phyloP scores from a whole-genome alignment of 2,888 invertebrate species.

The Synergus japonicus region DNA sequence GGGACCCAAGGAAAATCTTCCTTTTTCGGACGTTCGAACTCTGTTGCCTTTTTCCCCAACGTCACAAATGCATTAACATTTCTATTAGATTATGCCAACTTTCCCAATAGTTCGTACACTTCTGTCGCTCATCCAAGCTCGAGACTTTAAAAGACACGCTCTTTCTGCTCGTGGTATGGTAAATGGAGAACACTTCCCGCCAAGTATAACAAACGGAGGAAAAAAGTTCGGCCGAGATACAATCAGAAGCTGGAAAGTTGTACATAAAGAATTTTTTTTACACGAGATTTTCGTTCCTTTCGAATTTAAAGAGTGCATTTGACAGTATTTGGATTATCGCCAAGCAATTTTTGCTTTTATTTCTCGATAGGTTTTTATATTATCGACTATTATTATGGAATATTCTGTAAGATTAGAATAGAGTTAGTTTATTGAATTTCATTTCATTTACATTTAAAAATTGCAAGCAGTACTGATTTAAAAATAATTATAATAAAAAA shows the following conservation, averaged over 20 bases:
- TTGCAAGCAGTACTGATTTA: too few relatives aligned
- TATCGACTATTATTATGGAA: too few relatives aligned
- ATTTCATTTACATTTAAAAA: too few relatives aligned
- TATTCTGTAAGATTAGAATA: too few relatives aligned
- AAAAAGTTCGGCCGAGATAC: constrained; percentile 28
- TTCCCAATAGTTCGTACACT: constrained; percentile 35
- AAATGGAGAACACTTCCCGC: constrained; percentile 31
- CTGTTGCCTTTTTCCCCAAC: constrained; percentile 3
- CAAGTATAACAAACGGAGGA: constrained; percentile 33
- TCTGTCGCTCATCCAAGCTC: constrained; percentile 39
- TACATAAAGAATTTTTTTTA: constrained; percentile 26
- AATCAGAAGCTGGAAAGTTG: constrained; percentile 37
- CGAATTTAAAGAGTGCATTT: background rate
- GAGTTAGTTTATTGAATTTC: too few relatives aligned
- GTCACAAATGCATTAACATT: constrained; percentile 34
- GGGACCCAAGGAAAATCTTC: background rate
- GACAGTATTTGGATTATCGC: background rate
- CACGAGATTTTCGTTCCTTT: background rate
- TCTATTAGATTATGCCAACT: constrained; percentile 40
- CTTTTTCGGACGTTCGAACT: constrained; percentile 16
- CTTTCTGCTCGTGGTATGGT: constrained; percentile 27
- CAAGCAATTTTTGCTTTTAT: background rate
- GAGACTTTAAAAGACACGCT: constrained; percentile 38
- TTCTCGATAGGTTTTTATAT: background rate
- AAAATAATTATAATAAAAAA: background rate